Conservation (phyloP, 2,113 vertebrate genomes). For the Caretta caretta region DNA sequence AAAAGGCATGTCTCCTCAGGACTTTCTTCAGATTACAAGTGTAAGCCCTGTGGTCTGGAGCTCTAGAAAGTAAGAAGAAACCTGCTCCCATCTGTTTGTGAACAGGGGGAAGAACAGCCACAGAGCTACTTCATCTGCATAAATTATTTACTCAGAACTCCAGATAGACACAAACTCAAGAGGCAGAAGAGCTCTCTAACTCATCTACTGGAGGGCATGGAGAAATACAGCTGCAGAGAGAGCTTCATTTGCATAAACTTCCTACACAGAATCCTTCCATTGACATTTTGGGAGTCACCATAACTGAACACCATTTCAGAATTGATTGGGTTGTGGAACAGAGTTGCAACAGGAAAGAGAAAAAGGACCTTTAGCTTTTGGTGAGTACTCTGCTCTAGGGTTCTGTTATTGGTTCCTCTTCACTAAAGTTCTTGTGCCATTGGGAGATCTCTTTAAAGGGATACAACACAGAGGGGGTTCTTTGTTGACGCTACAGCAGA, state of each 20-base stretch:
- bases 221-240: background rate
- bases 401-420: no score
- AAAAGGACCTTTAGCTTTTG: no score
- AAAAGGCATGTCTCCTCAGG: no score
- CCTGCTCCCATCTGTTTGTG: background rate
- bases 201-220: background rate
- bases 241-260: background rate
- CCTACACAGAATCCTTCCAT: background rate
- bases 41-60: no score
- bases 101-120: background rate
- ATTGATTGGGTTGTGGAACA: background rate
- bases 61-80: background rate
- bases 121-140: background rate
- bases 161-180: background rate
- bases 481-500: no score
- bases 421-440: no score
- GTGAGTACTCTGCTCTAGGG: no score
- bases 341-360: background rate
- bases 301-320: background rate
- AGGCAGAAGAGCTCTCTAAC: background rate
- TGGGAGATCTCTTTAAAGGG: no score
- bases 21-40: no score
- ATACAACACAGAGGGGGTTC: background rate
- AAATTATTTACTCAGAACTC: background rate
- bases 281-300: accelerated